Percentiles rank a stretch among this genome's conserved stretches.
These are phyloP conservation scores for Chiloscyllium plagiosum DNA, from an alignment of 2,113 vertebrate species.

Conservation along the genomic window DNA sequence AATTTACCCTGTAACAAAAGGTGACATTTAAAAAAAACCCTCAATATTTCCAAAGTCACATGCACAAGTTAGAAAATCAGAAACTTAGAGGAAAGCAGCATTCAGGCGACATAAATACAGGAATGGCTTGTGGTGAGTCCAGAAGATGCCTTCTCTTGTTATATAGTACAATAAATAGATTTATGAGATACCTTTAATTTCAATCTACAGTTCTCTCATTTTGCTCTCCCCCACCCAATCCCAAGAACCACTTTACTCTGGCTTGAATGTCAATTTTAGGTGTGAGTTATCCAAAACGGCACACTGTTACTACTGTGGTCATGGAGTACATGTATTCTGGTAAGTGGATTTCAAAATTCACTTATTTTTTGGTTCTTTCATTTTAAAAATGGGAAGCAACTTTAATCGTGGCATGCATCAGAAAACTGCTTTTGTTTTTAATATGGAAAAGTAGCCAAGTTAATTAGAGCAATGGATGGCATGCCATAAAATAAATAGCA, in stretches of 20 bases:
- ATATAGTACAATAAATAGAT: background rate
- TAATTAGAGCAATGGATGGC: conserved; percentile 29
- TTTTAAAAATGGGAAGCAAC: background rate
- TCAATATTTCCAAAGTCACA: background rate
- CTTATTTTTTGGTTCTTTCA: background rate
- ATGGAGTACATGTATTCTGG: conserved; percentile 16
- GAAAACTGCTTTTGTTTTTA: conserved; percentile 16
- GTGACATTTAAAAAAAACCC: background rate
- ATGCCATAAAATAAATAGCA: background rate
- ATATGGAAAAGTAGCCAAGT: conserved; percentile 24
- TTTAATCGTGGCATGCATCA: conserved; percentile 31
- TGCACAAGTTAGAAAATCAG: background rate
- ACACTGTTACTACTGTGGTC: background rate
- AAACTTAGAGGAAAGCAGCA: background rate
- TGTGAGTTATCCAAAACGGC: background rate
- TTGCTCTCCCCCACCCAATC: too few species aligned
- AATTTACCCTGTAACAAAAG: background rate
- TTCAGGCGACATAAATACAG: background rate
- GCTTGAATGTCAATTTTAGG: background rate
- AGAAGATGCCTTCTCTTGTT: background rate
- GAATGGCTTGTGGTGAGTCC: background rate
- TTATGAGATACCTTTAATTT: background rate
- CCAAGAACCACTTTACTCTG: background rate
- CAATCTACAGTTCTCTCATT: background rate
- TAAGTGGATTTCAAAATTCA: background rate